Evolutionary conservation across 2,888 invertebrate genomes (phyloP).

Genomic region (Drosophila quinaria): DNA sequence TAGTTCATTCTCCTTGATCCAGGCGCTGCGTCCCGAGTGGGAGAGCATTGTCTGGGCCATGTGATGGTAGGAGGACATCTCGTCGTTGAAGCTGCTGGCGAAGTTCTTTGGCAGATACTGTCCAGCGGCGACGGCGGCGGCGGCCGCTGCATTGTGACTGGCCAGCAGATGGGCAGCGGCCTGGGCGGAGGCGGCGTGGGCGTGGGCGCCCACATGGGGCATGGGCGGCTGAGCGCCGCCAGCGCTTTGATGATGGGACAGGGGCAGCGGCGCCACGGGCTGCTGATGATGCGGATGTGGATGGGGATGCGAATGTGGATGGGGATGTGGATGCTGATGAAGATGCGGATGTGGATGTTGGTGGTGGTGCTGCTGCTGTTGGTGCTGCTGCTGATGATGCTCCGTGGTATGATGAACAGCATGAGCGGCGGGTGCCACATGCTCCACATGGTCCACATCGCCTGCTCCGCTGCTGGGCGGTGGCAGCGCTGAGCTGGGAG

Average conservation of each 20-base stretch:
- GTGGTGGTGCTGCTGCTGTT: slow-evolving; percentile 25
- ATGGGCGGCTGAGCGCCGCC: slow-evolving; percentile 41
- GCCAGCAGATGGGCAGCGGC: slow-evolving; percentile 84
- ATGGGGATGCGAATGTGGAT: slow-evolving; percentile 45
- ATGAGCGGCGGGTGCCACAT: slow-evolving; percentile 24
- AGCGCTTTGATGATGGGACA: slow-evolving; percentile 45
- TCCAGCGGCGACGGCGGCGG: slow-evolving; percentile 79
- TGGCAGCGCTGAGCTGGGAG: slow-evolving; percentile 55
- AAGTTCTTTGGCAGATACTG: slow-evolving; percentile 84
- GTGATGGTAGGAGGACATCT: slow-evolving; percentile 84
- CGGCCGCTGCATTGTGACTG: slow-evolving; percentile 83
- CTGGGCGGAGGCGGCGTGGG: slow-evolving; percentile 80
- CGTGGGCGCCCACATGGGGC: slow-evolving; percentile 56
- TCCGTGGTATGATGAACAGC: slow-evolving; percentile 63
- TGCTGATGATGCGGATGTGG: slow-evolving; percentile 50
- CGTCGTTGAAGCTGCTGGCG: slow-evolving; percentile 80
- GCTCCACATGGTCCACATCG: slow-evolving; percentile 30
- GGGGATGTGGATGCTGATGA: slow-evolving; percentile 47
- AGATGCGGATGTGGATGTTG: slow-evolving; percentile 38
- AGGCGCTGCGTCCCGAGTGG: slow-evolving; percentile 81
- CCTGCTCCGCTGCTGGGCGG: slow-evolving; percentile 40
- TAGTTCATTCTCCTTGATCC: slow-evolving; percentile 85
- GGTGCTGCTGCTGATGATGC: slow-evolving; percentile 38
- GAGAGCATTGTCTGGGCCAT: slow-evolving; percentile 85
- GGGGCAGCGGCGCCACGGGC: slow-evolving; percentile 39